Base-by-base conservation (phyloP, 2,113 vertebrate genomes). In the Perca schrenkii region DNA sequence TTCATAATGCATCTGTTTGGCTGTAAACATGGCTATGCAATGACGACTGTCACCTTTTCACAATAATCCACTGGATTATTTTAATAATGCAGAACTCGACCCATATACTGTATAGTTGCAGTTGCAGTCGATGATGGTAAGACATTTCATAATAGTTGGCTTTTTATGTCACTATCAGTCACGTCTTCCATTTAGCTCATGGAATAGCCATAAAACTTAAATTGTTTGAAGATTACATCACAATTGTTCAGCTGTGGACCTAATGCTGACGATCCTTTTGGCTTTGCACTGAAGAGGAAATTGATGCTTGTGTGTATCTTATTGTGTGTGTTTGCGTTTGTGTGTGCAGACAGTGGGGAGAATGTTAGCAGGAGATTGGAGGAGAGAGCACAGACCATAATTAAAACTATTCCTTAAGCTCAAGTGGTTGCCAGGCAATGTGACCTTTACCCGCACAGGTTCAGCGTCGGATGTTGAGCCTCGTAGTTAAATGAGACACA, bases 401-500 rank as follows among this genome's bases (percentile, higher is more conserved):
- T 95, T 95, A 94, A 94, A 94, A 93, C 86, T 86, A 90, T 93
- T 92, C 79, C 87, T 81, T 85, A 62, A 91, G 73, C 88, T 88
- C 61, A 65, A 90, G 89, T 89, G 91, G 89, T 94, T 94, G 88
- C 91, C 86, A 93, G 91, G 93, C 90, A 72, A 93, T 93, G 86
- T 92, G 92, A 93, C 93, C 92, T 93, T 87, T 92, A 82, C 88
- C 68, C 28, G 19, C 75, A 50, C 84, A 89, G 85, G 81, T 87
- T 84, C 84, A 79, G 49, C 85, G 17, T 36, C 15, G 3, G 52
- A 86, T 87, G 68, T 56, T 22, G 57, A 87, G 86, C 63, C 43
- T 81, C 4, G 71, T 88, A 82, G 87, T 83, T 76, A 87, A 86
- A 90, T 86, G 58, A 80, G 69, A 76, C 62, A 34, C 71, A 76